Base-by-base conservation (phyloP, 2,797 vertebrate genomes). In the Neosalanx taihuensis region DNA sequence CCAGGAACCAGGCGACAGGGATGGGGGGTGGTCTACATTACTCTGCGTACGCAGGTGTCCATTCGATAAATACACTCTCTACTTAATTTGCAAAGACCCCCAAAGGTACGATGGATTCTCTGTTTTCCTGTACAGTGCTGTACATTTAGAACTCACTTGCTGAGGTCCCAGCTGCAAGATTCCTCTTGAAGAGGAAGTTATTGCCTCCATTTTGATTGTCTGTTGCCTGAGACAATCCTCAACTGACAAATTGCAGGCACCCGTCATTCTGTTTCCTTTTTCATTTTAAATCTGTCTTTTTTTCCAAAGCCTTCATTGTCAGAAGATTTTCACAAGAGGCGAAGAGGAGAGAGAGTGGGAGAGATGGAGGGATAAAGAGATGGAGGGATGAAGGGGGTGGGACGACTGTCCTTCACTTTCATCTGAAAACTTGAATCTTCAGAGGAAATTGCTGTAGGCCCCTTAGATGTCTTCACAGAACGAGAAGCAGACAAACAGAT, bases 401-500 rank as follows among this genome's bases (percentile, higher is more conserved):
- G 56, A 74, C 62, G 75, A 63, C 77, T 76, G 72, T 79, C 80
- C 73, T 82, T 86, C 73, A 79, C 72, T 81, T 85, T 84, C 72
- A 85, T 85, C 81, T 83, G 57, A 70, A 70, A 71, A 51, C 80
- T 83, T 70, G 62, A 79, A 71, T 76, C 78, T 84, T 86, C 69
- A 79, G 79, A 81, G 82, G 81, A 89, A 86, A 87, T 88, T 85
- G 81, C 80, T 71, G 64, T 74, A 76, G 78, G 84, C 65, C 29
- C 70, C 61, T 72, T 64, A 56, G 63, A 71, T 41, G 37, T 41
- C 37, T 41, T 41, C 37, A 41, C 37, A 71, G 0, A 65, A 41
- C 7, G 15, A 35, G 7, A 18, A 4, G 15, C 7, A 53, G 12
- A 35, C 29, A 68, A 5, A 23, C 66, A 63, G 17, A 20, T 46